These are phyloP conservation scores for Copidosoma floridanum DNA, from an alignment of 1,140 invertebrate genomes.

Conservation along the genomic window DNA sequence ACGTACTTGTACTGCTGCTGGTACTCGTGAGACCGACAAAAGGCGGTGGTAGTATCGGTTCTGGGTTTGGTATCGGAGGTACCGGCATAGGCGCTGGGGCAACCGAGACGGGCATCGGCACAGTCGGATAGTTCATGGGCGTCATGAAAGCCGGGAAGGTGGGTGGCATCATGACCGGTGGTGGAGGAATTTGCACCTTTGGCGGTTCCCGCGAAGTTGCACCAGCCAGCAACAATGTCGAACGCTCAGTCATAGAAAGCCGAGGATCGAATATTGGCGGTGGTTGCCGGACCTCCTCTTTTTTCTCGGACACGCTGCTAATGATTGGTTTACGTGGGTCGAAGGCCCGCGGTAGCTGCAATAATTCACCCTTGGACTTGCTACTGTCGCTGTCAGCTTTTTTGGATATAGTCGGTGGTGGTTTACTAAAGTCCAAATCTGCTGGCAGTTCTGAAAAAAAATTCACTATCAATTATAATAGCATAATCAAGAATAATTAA, in stretches of 20 bases:
- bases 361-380: too few relatives aligned
- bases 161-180: constrained; percentile 15
- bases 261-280: constrained; percentile 37
- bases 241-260: constrained; percentile 26
- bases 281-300: constrained; percentile 32
- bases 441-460: constrained; percentile 8
- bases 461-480: neutral
- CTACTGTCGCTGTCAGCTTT: too few relatives aligned
- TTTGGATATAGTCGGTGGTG: neutral
- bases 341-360: constrained; percentile 21
- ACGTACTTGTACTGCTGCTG: neutral
- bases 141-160: constrained; percentile 10
- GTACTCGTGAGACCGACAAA: neutral
- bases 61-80: constrained; percentile 19
- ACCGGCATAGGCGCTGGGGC: constrained; percentile 11
- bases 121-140: constrained; percentile 26
- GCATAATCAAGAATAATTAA: too few relatives aligned
- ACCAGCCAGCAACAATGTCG: constrained; percentile 1
- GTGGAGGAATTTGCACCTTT: constrained; percentile 3
- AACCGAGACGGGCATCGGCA: constrained; percentile 9
- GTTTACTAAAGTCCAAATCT: constrained; percentile 13
- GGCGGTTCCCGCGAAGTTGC: neutral
- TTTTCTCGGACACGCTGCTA: neutral
- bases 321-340: constrained; percentile 24
- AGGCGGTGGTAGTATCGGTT: constrained; percentile 22